Conservation (phyloP, 1,140 invertebrate genomes). For the Dufourea novaeangliae region DNA sequence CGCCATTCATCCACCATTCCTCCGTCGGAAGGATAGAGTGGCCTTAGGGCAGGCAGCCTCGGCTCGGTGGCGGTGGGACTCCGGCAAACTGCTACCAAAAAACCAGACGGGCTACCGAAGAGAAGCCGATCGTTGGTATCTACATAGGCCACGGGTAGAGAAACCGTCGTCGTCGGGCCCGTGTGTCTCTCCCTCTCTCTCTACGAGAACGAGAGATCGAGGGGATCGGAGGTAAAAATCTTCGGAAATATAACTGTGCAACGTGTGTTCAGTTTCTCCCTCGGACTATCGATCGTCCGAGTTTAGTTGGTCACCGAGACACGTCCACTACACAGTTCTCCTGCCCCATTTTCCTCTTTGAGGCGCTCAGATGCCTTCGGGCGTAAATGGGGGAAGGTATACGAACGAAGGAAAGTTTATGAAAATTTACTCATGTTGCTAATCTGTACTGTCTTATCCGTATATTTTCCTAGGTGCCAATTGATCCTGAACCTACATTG, state of each 20-base stretch:
- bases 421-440: too few relatives aligned
- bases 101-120: constrained; percentile 78
- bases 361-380: too few relatives aligned
- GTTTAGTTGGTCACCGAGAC: too few relatives aligned
- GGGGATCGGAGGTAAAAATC: constrained; percentile 6
- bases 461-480: too few relatives aligned
- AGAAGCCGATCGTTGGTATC: constrained; percentile 65
- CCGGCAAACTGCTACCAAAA: constrained; percentile 76
- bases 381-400: too few relatives aligned
- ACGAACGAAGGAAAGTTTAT: too few relatives aligned
- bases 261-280: not conserved
- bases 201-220: constrained; percentile 14
- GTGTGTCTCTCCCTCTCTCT: constrained; percentile 44
- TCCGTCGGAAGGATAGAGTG: constrained; percentile 64
- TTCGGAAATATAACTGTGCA: not conserved
- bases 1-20: constrained; percentile 60
- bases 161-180: constrained; percentile 23
- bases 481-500: too few relatives aligned
- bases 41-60: constrained; percentile 66
- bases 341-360: too few relatives aligned
- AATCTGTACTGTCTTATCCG: too few relatives aligned
- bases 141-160: constrained; percentile 57
- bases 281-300: constrained; percentile 24
- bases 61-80: constrained; percentile 64
- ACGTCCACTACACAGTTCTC: too few relatives aligned